Evolutionary conservation across 2,888 invertebrate genomes (phyloP).

Genomic region (Nysson spinosus): DNA sequence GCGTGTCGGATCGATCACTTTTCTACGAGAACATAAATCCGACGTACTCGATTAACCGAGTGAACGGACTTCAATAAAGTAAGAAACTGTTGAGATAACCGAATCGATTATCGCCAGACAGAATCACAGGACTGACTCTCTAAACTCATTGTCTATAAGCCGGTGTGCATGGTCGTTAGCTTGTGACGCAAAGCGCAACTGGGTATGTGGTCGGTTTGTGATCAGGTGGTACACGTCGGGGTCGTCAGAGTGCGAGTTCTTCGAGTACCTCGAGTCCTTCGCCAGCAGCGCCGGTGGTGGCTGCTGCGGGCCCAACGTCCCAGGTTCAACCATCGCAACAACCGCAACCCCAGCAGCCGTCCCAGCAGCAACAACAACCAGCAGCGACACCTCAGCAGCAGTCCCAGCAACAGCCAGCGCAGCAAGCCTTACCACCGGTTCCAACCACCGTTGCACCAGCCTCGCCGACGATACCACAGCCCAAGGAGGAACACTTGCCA

Average conservation of each 20-base stretch:
- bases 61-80: too few relatives aligned
- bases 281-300: constrained; percentile 70
- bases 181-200: constrained; percentile 75
- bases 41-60: too few relatives aligned
- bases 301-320: constrained; percentile 65
- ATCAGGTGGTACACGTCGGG: constrained; percentile 78
- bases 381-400: constrained; percentile 72
- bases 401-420: constrained; percentile 75
- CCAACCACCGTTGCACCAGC: constrained; percentile 79
- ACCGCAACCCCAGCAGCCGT: constrained; percentile 60
- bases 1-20: too few relatives aligned
- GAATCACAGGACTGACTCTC: constrained; percentile 38
- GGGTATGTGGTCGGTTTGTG: constrained; percentile 78
- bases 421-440: constrained; percentile 50
- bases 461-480: constrained; percentile 80
- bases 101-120: constrained; percentile 55
- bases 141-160: constrained; percentile 55
- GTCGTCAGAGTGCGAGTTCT: constrained; percentile 75
- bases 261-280: constrained; percentile 75
- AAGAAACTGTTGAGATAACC: constrained; percentile 23
- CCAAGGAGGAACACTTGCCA: constrained; percentile 76
- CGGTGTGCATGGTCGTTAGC: constrained; percentile 69
- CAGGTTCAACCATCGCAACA: constrained; percentile 49
- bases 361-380: constrained; percentile 43
- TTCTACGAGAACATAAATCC: too few relatives aligned